A percentile compares a stretch with the other conserved stretches of the same genome.
phyloP scores from a whole-genome alignment of 1,140 invertebrate species.

The Harpegnathos saltator region DNA sequence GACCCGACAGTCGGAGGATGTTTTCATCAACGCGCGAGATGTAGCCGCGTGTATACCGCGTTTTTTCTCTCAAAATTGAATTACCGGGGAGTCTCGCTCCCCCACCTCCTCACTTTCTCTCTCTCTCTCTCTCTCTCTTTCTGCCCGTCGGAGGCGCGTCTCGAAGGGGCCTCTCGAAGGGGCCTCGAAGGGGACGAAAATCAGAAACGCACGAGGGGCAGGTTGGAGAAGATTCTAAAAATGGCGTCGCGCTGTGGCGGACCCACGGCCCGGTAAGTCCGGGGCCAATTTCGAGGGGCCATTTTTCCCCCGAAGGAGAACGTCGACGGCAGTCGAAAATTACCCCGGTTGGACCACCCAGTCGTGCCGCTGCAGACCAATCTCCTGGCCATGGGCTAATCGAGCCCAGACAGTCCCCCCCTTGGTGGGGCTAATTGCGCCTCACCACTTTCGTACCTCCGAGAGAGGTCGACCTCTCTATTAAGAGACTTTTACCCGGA shows the following conservation, averaged over 20 bases:
- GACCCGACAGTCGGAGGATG: slow-evolving; percentile 54
- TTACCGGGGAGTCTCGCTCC: slow-evolving; percentile 49
- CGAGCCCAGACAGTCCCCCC: slow-evolving; percentile 66
- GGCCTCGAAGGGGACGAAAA: slow-evolving; percentile 1
- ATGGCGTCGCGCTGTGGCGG: slow-evolving; percentile 46
- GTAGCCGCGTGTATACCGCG: slow-evolving; percentile 63
- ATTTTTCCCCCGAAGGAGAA: slow-evolving; percentile 78
- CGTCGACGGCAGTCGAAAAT: slow-evolving; percentile 80
- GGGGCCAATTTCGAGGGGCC: slow-evolving; percentile 75
- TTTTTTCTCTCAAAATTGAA: slow-evolving; percentile 67
- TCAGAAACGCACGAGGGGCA: slow-evolving; percentile 9
- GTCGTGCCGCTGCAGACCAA: slow-evolving; percentile 78
- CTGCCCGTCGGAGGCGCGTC: neutral
- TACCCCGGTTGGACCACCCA: slow-evolving; percentile 83
- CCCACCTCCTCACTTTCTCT: neutral
- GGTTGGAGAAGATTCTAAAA: slow-evolving; percentile 47
- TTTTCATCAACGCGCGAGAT: slow-evolving; percentile 68
- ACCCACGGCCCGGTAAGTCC: slow-evolving; percentile 56
- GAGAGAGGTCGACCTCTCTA: slow-evolving; percentile 76
- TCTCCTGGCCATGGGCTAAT: slow-evolving; percentile 80
- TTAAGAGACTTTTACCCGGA: slow-evolving; percentile 74
- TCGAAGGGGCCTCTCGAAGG: neutral
- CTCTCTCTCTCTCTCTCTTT: no score
- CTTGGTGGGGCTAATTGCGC: slow-evolving; percentile 81
- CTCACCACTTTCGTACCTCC: slow-evolving; percentile 70